These are phyloP conservation scores for Caenorhabditis sp. DNA, from an alignment of 2,888 invertebrate species.

Conservation along the genomic window DNA sequence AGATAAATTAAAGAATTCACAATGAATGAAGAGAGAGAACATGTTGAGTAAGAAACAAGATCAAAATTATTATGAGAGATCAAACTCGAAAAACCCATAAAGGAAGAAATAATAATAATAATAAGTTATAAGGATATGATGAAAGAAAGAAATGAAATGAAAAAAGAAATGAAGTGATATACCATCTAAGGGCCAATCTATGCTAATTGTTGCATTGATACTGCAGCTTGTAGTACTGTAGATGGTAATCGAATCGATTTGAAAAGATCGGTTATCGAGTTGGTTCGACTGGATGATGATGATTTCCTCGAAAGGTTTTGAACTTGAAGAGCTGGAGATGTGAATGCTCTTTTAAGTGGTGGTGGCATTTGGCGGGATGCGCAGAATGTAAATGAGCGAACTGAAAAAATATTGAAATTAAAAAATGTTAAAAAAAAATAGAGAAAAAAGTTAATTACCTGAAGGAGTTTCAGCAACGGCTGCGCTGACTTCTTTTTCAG, in stretches of 20 bases:
- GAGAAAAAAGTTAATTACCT: constrained; percentile 18
- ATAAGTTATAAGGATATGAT: too few relatives aligned
- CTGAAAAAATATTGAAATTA: constrained; percentile 14
- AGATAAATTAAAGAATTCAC: too few relatives aligned
- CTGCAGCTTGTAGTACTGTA: not conserved
- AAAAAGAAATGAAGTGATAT: too few relatives aligned
- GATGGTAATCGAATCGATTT: not conserved
- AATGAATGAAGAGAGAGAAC: too few relatives aligned
- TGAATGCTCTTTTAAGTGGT: constrained; percentile 40
- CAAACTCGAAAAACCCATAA: too few relatives aligned
- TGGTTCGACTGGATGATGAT: constrained; percentile 22
- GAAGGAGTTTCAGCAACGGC: constrained; percentile 36
- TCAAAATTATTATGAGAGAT: too few relatives aligned
- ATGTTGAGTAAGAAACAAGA: too few relatives aligned
- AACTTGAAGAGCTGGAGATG: constrained; percentile 35
- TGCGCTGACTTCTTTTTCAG: constrained; percentile 8
- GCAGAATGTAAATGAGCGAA: constrained; percentile 1
- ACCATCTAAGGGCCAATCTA: not conserved
- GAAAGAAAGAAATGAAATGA: too few relatives aligned
- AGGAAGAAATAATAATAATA: too few relatives aligned
- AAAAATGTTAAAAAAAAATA: not conserved
- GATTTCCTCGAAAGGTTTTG: constrained; percentile 30
- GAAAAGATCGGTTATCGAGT: constrained; percentile 34
- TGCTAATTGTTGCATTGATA: not conserved
- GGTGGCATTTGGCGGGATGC: constrained; percentile 3